phyloP scores from a whole-genome alignment of 1,140 invertebrate genomes.

The Micrasema longulum region DNA sequence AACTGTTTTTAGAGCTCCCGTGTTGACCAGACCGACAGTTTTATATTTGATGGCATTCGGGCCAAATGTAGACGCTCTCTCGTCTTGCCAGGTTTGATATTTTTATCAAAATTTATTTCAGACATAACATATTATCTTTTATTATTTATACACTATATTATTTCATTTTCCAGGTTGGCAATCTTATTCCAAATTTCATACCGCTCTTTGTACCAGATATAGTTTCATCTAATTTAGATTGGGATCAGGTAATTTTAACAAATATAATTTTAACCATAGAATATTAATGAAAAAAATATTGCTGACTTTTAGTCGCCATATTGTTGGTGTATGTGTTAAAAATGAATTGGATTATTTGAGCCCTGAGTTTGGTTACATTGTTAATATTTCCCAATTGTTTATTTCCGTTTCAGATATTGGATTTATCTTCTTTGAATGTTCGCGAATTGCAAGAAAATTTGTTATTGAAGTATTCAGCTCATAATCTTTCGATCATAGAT shows the following conservation, averaged over 20 bases:
- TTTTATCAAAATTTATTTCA: no score
- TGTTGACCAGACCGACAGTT: constrained; percentile 56
- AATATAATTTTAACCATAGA: neutral
- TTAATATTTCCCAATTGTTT: constrained; percentile 10
- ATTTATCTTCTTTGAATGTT: constrained; percentile 61
- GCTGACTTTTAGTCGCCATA: neutral
- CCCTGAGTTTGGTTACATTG: no score
- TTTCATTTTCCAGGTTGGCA: constrained; percentile 58
- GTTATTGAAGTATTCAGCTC: constrained; percentile 71
- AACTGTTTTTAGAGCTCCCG: constrained; percentile 58
- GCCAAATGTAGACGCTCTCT: constrained; percentile 52
- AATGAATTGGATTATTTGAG: constrained; percentile 24
- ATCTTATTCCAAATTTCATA: constrained; percentile 61
- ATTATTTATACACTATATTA: neutral
- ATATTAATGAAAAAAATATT: neutral
- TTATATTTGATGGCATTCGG: constrained; percentile 63
- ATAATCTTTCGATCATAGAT: constrained; percentile 68
- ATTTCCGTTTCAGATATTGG: constrained; percentile 58
- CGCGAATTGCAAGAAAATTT: constrained; percentile 71
- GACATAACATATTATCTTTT: no score
- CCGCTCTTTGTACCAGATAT: constrained; percentile 61
- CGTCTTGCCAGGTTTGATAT: constrained; percentile 43
- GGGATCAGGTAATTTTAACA: constrained; percentile 61
- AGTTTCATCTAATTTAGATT: constrained; percentile 61
- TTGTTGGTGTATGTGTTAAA: constrained; percentile 1